Base-by-base conservation (phyloP, 1,140 invertebrate species). In the Panonychus citri region DNA sequence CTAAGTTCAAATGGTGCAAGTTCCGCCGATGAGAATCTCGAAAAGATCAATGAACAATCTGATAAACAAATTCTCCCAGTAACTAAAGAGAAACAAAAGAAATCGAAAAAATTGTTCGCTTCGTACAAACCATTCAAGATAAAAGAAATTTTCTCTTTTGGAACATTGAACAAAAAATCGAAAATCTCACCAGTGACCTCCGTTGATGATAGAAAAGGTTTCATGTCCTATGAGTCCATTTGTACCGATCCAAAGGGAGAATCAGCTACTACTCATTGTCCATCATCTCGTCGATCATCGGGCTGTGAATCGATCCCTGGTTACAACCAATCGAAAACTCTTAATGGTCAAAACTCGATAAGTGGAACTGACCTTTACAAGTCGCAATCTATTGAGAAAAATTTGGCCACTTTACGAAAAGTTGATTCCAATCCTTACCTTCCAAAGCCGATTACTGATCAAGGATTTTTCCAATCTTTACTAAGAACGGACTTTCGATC, bases 131-230 rank as follows among this genome's bases (percentile, higher is more conserved):
- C 56, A 42, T 57, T 55, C n/a, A 42, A 57, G 25, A 61, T 63
- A 37, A 58, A 62, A 46, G 54, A 62, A 25, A 57, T 61, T 3
- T 62, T 63, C 54, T 60, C 24, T 54, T 59, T 51, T 52, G 55
- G 48, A 60, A 49, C 49, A 42, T 60, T 26, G 59, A 60, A 30
- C 55, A 61, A 55, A 34, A 34, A 34, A 12, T 34, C 30, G 5
- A 34, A 34, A 34, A 34, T 34, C 30, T 7, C 30, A 0, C 30
- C 30, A 52, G 52, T n/a, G 17, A 39, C 12, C 5, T 34, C n/a
- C n/a, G n/a, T 5, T 34, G 12, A 34, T 7, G 30, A 34, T 1
- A 34, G 30, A 12, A 12, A 34, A 34, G 30, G 30, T 5, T 34
- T 34, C 30, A 34, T 34, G 30, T 5, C 30, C 12, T 34, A 34